phyloP scores from a whole-genome alignment of 1,140 invertebrate species.

The Galleria mellonella region DNA sequence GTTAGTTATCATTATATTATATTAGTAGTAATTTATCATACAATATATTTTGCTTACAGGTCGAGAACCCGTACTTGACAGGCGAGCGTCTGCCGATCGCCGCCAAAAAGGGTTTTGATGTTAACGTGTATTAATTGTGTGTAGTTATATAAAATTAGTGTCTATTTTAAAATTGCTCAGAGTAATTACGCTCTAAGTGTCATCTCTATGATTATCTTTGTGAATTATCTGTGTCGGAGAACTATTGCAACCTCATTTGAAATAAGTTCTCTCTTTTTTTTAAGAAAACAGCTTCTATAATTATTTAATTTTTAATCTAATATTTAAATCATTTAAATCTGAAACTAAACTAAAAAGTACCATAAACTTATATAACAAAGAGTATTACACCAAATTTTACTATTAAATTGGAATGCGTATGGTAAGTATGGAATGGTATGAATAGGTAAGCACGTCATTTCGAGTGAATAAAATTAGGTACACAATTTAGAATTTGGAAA shows the following conservation, averaged over 20 bases:
- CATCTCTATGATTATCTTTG: background rate
- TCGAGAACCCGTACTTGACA: slow-evolving; percentile 84
- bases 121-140: slow-evolving; percentile 56
- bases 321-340: no score
- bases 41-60: slow-evolving; percentile 66
- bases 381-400: no score
- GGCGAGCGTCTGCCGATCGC: slow-evolving; percentile 90
- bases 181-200: background rate
- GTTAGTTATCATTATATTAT: no score
- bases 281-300: background rate
- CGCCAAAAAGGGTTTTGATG: slow-evolving; percentile 89
- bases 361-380: no score
- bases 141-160: slow-evolving; percentile 18
- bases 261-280: background rate
- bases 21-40: background rate
- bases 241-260: slow-evolving; percentile 1
- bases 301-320: no score
- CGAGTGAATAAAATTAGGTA: no score
- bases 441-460: no score
- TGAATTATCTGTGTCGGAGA: background rate
- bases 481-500: no score
- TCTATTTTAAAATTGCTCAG: slow-evolving; percentile 22
- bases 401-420: no score
- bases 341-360: no score
- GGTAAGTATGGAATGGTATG: no score